A percentile compares a stretch with the other conserved stretches of the same genome.
These are phyloP conservation scores for Zonitis immaculata DNA, from an alignment of 2,888 invertebrate species.

Conservation along the genomic window DNA sequence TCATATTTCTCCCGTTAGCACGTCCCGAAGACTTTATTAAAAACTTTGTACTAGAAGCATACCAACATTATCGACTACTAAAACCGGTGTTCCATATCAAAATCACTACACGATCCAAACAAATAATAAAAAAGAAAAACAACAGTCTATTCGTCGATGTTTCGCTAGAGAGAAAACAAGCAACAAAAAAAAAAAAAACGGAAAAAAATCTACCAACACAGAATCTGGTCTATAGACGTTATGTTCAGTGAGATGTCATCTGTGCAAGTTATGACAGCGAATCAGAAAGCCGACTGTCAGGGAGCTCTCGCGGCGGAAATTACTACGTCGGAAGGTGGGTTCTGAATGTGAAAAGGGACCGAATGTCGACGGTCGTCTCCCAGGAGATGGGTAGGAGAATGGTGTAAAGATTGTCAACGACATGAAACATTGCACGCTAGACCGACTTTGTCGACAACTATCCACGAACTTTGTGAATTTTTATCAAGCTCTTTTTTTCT, in stretches of 20 bases:
- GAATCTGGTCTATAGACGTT: slow-evolving; percentile 1
- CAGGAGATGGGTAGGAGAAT: slow-evolving; percentile 18
- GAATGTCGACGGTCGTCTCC: slow-evolving; percentile 6
- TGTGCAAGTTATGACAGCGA: slow-evolving; percentile 14
- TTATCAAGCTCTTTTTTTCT: too few species aligned
- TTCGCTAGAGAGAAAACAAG: too few species aligned
- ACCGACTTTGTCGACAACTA: slow-evolving; percentile 6
- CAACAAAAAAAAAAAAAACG: too few species aligned
- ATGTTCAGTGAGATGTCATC: slow-evolving; percentile 11
- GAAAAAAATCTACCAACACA: not conserved
- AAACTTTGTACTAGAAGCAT: not conserved
- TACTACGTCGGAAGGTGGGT: slow-evolving; percentile 18
- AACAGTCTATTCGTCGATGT: not conserved
- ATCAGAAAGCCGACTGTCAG: slow-evolving; percentile 20
- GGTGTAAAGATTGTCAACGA: slow-evolving; percentile 10
- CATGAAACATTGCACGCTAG: slow-evolving; percentile 9
- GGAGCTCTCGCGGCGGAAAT: slow-evolving; percentile 20
- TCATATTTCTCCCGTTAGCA: not conserved
- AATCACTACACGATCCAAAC: not conserved
- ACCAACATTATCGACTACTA: not conserved
- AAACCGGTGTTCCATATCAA: not conserved
- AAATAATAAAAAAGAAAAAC: not conserved
- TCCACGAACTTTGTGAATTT: not conserved
- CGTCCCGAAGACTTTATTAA: not conserved
- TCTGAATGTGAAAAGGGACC: not conserved